Evolutionary conservation across 1,140 invertebrate species (phyloP), one percentile per base, ranked within the genome.

Genomic region (Trachymyrmex septentrionalis): DNA sequence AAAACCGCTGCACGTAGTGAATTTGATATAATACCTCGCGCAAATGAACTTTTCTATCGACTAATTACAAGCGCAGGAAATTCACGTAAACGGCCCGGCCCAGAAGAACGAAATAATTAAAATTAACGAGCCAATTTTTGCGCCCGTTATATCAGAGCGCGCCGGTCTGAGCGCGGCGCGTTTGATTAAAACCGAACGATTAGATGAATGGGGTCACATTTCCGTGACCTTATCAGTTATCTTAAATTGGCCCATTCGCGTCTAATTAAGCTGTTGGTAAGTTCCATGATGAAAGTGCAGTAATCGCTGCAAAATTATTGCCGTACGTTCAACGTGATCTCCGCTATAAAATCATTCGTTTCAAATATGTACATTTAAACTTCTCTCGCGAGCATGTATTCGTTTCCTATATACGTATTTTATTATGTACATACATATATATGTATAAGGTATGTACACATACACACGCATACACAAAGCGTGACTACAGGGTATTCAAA

Each of bases 41-140:
- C 85, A 82, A 89, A 90, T 78, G 85, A 87, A 89, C 85, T 85
- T 59, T 84, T 75, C 10, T 64, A 53, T 55, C 77, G 88, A 85
- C 57, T 86, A 89, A 89, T 84, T 80, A 69, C 55, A 64, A 57
- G 64, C 44, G 48, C 44, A 75, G 72, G 59, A 84, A 87, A 77
- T 86, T 86, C 53, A 5, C 66, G 88, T 67, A 64, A 73, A 77
- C 44, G 59, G n/a, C 21, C 30, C n/a, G 44, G 16, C 16, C 50
- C 73, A 61, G 64, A 27, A 84, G 64, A 27, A 84, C 85, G 59
- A 89, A 84, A 88, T 90, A 90, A 89, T 90, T 90, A 73, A 87
- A 90, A 90, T 73, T 75, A 85, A 90, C 88, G 88, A 78, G 85
- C 73, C 55, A 89, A 89, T 89, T 80, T 90, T 90, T 87, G 66